These are phyloP conservation scores for Maconellicoccus hirsutus DNA, from an alignment of 1,140 invertebrate species.

Conservation along the genomic window DNA sequence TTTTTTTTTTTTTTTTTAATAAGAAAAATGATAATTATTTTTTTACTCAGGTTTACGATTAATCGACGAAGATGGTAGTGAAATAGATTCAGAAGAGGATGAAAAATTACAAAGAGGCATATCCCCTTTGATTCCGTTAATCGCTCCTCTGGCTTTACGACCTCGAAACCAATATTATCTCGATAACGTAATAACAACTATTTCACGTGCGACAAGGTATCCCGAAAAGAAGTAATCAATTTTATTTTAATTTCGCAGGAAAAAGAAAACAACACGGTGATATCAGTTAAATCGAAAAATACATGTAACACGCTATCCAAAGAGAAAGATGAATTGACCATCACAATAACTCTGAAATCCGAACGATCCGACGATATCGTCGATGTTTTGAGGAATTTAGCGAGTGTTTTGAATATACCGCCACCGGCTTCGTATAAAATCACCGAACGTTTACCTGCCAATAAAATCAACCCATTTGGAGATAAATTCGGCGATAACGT, in stretches of 20 bases:
- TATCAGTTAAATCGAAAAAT: constrained; percentile 25
- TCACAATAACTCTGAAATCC: constrained; percentile 81
- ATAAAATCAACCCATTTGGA: constrained; percentile 65
- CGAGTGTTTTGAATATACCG: constrained; percentile 81
- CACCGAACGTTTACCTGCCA: constrained; percentile 62
- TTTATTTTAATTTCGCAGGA: constrained; percentile 26
- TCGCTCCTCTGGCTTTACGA: constrained; percentile 59
- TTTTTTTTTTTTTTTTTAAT: too few species aligned
- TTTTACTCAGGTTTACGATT: constrained; percentile 53
- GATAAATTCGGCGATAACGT: constrained; percentile 73
- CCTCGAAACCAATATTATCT: constrained; percentile 32
- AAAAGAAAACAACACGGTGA: constrained; percentile 28
- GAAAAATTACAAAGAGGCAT: constrained; percentile 43
- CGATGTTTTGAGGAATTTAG: constrained; percentile 75
- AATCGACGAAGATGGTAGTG: constrained; percentile 39
- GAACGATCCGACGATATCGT: constrained; percentile 84
- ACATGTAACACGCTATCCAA: constrained; percentile 48
- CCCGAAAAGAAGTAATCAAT: too few species aligned
- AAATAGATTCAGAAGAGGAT: constrained; percentile 43
- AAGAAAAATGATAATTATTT: too few species aligned
- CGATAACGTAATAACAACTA: constrained; percentile 6
- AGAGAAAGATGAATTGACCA: constrained; percentile 75
- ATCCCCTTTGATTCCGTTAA: constrained; percentile 60
- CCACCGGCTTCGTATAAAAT: constrained; percentile 75
- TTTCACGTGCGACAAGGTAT: too few species aligned